A percentile compares a stretch with the other conserved stretches of the same genome.
Conservation (phyloP, 2,888 invertebrate species). For the Anaspis maculata region DNA sequence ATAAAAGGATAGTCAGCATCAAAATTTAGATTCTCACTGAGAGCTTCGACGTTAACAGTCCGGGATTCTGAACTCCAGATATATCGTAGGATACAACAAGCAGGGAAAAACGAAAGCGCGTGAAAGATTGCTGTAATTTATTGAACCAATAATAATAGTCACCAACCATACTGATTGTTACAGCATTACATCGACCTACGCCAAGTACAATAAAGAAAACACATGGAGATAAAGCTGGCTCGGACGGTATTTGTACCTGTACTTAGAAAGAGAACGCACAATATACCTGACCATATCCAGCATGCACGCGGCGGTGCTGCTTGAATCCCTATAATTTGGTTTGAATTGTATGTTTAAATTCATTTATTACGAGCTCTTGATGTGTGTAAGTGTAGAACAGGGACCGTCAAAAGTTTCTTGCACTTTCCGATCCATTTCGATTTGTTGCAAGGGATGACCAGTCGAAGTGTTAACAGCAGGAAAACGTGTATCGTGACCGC, state of each 20-base stretch:
- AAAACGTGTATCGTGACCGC: no score
- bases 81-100: no score
- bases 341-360: constrained; percentile 30
- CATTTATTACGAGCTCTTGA: constrained; percentile 26
- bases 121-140: no score
- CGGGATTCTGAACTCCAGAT: no score
- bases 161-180: constrained; percentile 8
- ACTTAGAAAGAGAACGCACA: not conserved
- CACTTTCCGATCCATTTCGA: no score
- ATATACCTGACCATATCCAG: no score
- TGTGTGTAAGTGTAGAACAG: constrained; percentile 23
- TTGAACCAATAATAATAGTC: no score
- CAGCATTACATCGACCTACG: constrained; percentile 11
- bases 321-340: constrained; percentile 29
- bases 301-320: constrained; percentile 27
- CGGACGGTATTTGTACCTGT: not conserved
- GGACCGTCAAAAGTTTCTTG: constrained; percentile 15
- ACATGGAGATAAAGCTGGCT: constrained; percentile 2
- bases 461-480: no score
- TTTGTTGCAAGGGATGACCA: no score
- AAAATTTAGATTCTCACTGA: no score
- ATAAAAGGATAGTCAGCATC: not conserved
- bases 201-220: constrained; percentile 9
- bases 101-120: no score
- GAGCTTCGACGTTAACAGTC: no score